Evolutionary conservation across 2,113 vertebrate genomes (phyloP).

Genomic region (Dunckerocampus dactyliophorus): DNA sequence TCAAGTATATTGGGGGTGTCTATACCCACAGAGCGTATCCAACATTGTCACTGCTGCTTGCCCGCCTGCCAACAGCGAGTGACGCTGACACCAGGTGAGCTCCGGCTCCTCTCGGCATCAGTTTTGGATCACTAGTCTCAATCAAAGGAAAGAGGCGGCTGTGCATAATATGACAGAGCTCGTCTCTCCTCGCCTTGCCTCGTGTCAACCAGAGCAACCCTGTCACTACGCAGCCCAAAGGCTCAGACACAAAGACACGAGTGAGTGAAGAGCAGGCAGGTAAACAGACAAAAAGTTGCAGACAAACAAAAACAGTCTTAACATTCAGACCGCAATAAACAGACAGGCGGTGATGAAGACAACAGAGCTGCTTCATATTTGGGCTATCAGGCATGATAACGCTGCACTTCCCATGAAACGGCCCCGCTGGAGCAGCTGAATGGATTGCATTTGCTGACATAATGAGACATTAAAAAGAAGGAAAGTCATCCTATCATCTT

Average conservation of each 20-base stretch:
- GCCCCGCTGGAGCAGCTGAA: conserved; percentile 53
- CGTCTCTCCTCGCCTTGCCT: conserved; percentile 55
- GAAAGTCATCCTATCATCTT: conserved; percentile 54
- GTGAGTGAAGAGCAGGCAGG: conserved; percentile 25
- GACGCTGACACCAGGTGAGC: conserved; percentile 64
- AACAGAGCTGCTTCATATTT: conserved; percentile 45
- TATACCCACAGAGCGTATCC: conserved; percentile 66
- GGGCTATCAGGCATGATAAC: conserved; percentile 47
- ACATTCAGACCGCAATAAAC: conserved; percentile 22
- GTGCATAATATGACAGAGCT: conserved; percentile 75
- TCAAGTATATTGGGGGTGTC: conserved; percentile 40
- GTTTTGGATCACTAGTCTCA: conserved; percentile 80
- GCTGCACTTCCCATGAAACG: conserved; percentile 67
- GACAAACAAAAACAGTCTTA: conserved; percentile 37
- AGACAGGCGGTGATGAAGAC: conserved; percentile 26
- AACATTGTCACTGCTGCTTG: conserved; percentile 69
- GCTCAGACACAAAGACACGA: conserved; percentile 56
- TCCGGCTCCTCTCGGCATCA: conserved; percentile 66
- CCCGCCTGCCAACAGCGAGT: conserved; percentile 62
- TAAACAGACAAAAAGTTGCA: conserved; percentile 47
- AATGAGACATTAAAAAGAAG: conserved; percentile 64
- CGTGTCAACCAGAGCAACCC: conserved; percentile 46
- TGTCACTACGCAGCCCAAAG: conserved; percentile 61
- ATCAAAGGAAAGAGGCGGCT: conserved; percentile 65
- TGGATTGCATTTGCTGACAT: conserved; percentile 67